These are phyloP conservation scores for Oryzias celebensis DNA, from an alignment of 2,113 vertebrate genomes.

Conservation along the genomic window DNA sequence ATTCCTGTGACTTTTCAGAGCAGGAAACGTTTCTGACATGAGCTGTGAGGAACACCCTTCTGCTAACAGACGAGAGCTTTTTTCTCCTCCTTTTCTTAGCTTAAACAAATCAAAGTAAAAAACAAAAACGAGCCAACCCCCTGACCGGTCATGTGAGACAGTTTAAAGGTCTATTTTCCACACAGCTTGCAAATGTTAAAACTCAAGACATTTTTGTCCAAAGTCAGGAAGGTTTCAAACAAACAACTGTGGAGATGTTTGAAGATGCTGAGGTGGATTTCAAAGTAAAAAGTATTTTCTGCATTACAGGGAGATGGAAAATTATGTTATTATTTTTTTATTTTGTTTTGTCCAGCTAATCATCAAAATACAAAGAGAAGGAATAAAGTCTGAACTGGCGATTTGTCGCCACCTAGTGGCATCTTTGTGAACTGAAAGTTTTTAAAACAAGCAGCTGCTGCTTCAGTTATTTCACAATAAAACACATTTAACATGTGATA, in stretches of 20 bases:
- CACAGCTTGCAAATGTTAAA: neutral
- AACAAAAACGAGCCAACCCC: conserved; percentile 35
- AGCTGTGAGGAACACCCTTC: too few species aligned
- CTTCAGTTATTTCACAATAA: neutral
- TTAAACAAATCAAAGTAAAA: neutral
- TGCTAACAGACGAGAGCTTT: neutral
- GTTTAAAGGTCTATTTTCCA: conserved; percentile 11
- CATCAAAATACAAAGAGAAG: neutral
- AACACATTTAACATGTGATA: too few species aligned
- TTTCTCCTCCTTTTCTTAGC: conserved; percentile 2
- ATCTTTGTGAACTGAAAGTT: neutral
- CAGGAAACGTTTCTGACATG: too few species aligned
- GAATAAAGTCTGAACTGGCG: neutral
- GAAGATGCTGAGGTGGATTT: neutral
- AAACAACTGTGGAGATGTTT: too few species aligned
- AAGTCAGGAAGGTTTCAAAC: neutral
- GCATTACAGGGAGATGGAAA: too few species aligned
- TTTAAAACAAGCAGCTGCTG: neutral
- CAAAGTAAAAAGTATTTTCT: neutral
- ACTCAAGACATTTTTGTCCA: neutral
- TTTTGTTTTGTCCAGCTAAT: too few species aligned
- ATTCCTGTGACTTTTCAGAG: too few species aligned
- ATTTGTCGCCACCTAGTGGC: conserved; percentile 64
- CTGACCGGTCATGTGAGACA: conserved; percentile 55
- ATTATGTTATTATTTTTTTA: too few species aligned